Conservation (phyloP, 37 sponge, comb jelly and placozoan genomes). For the Agelas oroides region DNA sequence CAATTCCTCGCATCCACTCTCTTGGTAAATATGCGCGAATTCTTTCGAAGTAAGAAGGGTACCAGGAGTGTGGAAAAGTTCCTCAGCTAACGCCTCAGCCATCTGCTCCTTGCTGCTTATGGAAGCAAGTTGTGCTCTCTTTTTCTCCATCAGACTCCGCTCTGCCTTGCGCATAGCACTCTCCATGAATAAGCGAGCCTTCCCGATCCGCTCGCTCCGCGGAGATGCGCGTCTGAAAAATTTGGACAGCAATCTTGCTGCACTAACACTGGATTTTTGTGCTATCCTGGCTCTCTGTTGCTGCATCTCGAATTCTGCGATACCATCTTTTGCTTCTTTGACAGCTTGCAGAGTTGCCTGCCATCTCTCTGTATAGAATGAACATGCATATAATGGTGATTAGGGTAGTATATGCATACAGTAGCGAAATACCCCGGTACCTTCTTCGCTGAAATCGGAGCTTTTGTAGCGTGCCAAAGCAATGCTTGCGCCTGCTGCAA, state of each 20-base stretch:
- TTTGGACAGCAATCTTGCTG: background rate
- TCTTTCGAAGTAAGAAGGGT: constrained; percentile 35
- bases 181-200: constrained; percentile 23
- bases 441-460: no score
- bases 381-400: no score
- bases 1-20: constrained; percentile 15
- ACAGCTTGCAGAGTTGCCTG: no score
- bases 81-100: constrained; percentile 43
- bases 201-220: constrained; percentile 8
- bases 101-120: background rate
- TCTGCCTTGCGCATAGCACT: constrained; percentile 48
- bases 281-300: no score
- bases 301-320: no score
- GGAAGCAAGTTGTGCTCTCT: background rate
- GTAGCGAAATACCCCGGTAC: no score
- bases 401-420: no score
- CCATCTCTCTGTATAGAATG: no score
- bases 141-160: constrained; percentile 22
- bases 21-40: constrained; percentile 2
- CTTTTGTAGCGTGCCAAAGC: no score
- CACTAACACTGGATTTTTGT: no score
- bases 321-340: no score
- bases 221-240: constrained; percentile 37
- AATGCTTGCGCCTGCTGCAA: no score
- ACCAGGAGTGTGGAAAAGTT: constrained; percentile 39